Base-by-base conservation (phyloP, 37 sponge, comb jelly and placozoan species). In the Ianthella basta region DNA sequence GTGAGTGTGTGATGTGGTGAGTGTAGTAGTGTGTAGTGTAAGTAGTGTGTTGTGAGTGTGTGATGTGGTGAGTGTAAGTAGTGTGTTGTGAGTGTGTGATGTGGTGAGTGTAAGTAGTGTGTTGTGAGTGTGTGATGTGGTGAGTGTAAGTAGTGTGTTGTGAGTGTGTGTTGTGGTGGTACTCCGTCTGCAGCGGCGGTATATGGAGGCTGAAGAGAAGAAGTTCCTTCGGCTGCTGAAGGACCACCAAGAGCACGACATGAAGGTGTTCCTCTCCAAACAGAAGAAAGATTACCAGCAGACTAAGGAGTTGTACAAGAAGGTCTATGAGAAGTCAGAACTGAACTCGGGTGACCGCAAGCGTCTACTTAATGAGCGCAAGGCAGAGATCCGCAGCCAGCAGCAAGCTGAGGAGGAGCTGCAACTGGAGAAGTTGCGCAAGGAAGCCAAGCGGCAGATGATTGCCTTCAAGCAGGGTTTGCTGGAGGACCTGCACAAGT, bases 271-370 rank as follows among this genome's bases (percentile, higher is more conserved):
- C 70, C 70, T 89, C 29, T 61, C 81, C 67, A 88, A 91, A 74
- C 98, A 95, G 85, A 97, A 95, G 74, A 70, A 67, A 19, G 97
- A 97, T 57, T 93, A 87, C 65, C 83, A 89, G n/a, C 34, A 78
- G 2, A 87, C 92, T 39, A 97, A 95, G 39, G 67, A 39, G 20
- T 38, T 89, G 27, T 95, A 80, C 89, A 97, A 93, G 74, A 92
- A 88, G 83, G 93, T 91, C 61, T 92, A 96, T 1, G 92, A 88
- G 60, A 80, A 96, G 75, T 15, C 39, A 0, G 68, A 54, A 4
- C 80, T 93, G 59, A 83, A 78, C 30, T 83, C 83, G 19, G 25
- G 78, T 5, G 85, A 90, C 32, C 82, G 91, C 18, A 97, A 92
- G 75, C 80, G 82, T 56, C 66, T 94, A 50, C 75, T 89, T 20